Evolutionary conservation across 2,113 vertebrate species (phyloP), one percentile per base, ranked within the genome.

Genomic region (Hippocampus barbouri): DNA sequence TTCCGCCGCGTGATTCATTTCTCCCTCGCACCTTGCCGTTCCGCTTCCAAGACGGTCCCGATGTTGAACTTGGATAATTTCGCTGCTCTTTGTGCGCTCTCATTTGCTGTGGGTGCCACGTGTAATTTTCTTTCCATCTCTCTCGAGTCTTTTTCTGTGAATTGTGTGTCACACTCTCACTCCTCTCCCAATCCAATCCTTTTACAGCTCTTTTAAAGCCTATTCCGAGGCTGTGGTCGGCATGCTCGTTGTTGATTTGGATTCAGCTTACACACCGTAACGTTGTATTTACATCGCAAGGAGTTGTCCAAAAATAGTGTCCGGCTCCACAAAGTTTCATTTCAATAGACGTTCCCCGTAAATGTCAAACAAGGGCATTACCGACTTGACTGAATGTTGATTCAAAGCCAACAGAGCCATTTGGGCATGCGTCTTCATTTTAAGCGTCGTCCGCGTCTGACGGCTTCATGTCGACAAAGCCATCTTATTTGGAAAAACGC

Each of bases 51-150:
- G 34, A 38, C 5, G 34, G 34, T 5, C 34, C 34, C 34, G 38
- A 83, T 63, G 79, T 78, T 41, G 68, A 67, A 25, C 2, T 34
- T 21, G 80, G 77, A 82, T 85, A 69, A 83, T 76, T 75, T 61
- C 2, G 27, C 84, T 41, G 25, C 63, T 74, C 69, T 82, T 53
- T 63, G 45, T 73, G 75, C 68, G 53, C 75, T 80, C 79, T 83
- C 86, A 77, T 85, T 77, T 79, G 78, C 43, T 18, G 8, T 74
- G 78, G 41, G 64, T 82, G 81, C 85, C 88, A 82, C 43, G 82
- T 71, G 81, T 81, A 60, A 84, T 89, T 90, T 85, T 78, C 66
- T 78, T 54, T 68, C 81, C 81, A 87, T 85, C 72, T 69, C 74
- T 82, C 80, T 78, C 66, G 43, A 57, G 69, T 61, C 64, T 70